Base-by-base conservation (phyloP, 2,797 vertebrate species). In the Valencia hispanica region DNA sequence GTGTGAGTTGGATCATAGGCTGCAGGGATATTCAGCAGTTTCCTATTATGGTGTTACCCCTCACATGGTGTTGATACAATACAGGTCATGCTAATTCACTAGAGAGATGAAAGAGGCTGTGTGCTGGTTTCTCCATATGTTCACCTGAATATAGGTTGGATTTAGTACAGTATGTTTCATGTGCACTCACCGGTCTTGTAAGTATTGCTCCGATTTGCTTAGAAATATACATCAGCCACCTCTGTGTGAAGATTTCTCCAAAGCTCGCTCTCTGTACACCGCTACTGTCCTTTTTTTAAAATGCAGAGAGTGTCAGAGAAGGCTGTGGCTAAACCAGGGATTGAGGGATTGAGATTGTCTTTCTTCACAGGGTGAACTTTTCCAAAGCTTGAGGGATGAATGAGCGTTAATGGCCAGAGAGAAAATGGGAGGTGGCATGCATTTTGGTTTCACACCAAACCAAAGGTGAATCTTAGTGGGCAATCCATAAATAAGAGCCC, bases 341-440 rank as follows among this genome's bases (percentile, higher is more conserved):
- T 79, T 82, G 89, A 90, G 90, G 87, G 86, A 74, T 79, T 82
- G 89, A 90, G 90, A 86, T 86, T 79, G 80, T 86, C 80, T 90
- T 92, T 90, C 85, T 88, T n/a, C 86, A 93, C 79, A 85, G 78
- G 82, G 74, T 80, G 81, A 89, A 89, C 84, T 87, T 85, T 89
- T 88, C 85, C 86, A 89, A 73, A 80, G 88, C 81, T 27, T 55
- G 47, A 74, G 79, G 86, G 84, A 87, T 68, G 68, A 84, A 74
- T 63, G 47, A 76, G 66, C 14, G 34, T 50, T 79, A 88, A 80
- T n/a, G 78, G 75, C 65, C 74, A 10, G 45, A 74, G 61, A 71
- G 73, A 68, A 70, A 27, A 57, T 39, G 55, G 51, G 73, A 39
- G 63, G 72, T 66, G 71, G 81, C 69, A 53, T 74, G 79, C 70